A percentile compares a stretch with the other conserved stretches of the same genome.
Conservation (phyloP, 1,140 invertebrate species). For the Wiebesia pumilae region DNA sequence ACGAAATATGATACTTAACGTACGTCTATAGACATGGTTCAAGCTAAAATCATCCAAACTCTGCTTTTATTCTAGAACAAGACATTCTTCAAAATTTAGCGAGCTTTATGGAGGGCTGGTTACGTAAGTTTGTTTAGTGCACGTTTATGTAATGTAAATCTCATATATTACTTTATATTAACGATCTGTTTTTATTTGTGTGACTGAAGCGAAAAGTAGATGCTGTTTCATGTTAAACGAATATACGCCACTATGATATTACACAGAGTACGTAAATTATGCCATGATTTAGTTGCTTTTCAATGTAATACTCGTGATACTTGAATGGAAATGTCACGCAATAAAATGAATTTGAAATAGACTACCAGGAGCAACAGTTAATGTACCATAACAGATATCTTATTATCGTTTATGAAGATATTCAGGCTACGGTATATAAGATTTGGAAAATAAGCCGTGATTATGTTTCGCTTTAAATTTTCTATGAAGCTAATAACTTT, state of each 20-base stretch:
- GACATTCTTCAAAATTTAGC: background rate
- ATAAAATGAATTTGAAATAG: background rate
- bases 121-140: conserved; percentile 13
- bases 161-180: background rate
- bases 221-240: background rate
- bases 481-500: no score
- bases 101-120: background rate
- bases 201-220: background rate
- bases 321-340: background rate
- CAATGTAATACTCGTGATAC: background rate
- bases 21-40: background rate
- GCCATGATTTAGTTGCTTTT: background rate
- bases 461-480: no score
- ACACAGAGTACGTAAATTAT: background rate
- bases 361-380: no score
- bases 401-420: no score
- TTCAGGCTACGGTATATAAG: no score
- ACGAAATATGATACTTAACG: background rate
- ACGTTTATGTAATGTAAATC: conserved; percentile 34
- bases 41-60: background rate
- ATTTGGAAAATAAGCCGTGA: no score
- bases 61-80: background rate
- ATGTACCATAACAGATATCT: no score
- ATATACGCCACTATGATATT: background rate
- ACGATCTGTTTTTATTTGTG: background rate